Conservation (phyloP, 2,888 invertebrate genomes). For the Coecobrya sp. region DNA sequence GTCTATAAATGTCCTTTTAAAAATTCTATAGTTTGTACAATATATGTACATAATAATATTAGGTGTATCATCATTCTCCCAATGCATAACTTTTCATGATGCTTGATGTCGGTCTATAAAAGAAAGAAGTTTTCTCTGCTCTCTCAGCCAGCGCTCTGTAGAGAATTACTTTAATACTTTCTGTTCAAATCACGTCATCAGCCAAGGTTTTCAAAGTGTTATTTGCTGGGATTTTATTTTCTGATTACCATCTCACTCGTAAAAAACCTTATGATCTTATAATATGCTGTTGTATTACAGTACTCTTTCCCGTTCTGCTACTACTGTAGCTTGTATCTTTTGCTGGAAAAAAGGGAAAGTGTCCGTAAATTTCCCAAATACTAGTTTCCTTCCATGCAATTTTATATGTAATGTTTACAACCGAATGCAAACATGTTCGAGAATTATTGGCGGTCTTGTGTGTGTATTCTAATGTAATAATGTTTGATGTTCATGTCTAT, state of each 20-base stretch:
- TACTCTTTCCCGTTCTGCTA: too few species aligned
- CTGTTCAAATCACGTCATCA: slow-evolving; percentile 77
- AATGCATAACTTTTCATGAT: slow-evolving; percentile 71
- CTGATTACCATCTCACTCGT: slow-evolving; percentile 67
- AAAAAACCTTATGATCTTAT: slow-evolving; percentile 48
- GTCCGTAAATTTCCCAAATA: too few species aligned
- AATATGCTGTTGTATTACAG: too few species aligned
- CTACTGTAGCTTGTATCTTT: too few species aligned
- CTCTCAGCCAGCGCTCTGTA: not conserved
- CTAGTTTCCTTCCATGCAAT: not conserved
- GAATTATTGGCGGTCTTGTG: not conserved
- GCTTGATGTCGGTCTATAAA: slow-evolving; percentile 69
- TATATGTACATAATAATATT: not conserved
- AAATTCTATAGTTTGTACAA: slow-evolving; percentile 17
- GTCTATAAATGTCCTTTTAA: slow-evolving; percentile 61
- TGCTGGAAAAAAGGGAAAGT: too few species aligned
- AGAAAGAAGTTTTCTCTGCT: slow-evolving; percentile 66
- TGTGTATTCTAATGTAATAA: not conserved
- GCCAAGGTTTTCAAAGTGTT: slow-evolving; percentile 69
- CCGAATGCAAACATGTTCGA: not conserved
- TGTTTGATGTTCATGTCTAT: not conserved
- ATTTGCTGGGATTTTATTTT: slow-evolving; percentile 76
- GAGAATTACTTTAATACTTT: slow-evolving; percentile 73
- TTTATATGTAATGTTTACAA: slow-evolving; percentile 23
- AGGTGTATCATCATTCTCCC: slow-evolving; percentile 52